Percentiles rank a stretch among this genome's conserved stretches.
These are phyloP conservation scores for Craseonycteris thonglongyai DNA, from an alignment of 2,113 vertebrate species.

Conservation along the genomic window DNA sequence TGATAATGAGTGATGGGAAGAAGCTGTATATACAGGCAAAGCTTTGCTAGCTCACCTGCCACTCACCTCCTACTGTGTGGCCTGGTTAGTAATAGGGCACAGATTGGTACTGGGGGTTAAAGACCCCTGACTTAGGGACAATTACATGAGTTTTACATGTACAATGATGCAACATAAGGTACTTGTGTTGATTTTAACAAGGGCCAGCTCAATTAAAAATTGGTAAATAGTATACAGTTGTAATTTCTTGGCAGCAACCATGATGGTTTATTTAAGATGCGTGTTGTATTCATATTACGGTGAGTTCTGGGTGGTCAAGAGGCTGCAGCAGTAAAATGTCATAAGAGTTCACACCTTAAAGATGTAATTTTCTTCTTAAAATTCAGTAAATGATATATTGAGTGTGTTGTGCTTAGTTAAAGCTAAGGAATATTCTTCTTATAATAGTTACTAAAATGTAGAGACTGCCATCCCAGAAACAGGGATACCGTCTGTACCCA, in stretches of 20 bases:
- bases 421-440: not conserved
- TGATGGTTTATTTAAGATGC: not conserved
- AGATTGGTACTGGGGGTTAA: no score
- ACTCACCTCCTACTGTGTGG: no score
- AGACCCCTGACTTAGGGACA: not conserved
- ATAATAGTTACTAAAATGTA: not conserved
- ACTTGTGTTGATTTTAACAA: not conserved
- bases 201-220: not conserved
- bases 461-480: not conserved
- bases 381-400: not conserved
- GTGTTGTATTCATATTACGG: fast-evolving
- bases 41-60: no score
- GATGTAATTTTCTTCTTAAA: not conserved
- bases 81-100: no score
- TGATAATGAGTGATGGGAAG: no score
- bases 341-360: not conserved
- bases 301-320: not conserved
- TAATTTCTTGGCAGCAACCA: not conserved
- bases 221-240: not conserved
- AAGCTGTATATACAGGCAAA: no score
- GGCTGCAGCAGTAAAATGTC: not conserved
- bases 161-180: not conserved
- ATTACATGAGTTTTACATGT: not conserved
- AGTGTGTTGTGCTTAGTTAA: not conserved
- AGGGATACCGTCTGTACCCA: not conserved